phyloP scores from a whole-genome alignment of 2,888 invertebrate species.

The Mayetiola destructor region DNA sequence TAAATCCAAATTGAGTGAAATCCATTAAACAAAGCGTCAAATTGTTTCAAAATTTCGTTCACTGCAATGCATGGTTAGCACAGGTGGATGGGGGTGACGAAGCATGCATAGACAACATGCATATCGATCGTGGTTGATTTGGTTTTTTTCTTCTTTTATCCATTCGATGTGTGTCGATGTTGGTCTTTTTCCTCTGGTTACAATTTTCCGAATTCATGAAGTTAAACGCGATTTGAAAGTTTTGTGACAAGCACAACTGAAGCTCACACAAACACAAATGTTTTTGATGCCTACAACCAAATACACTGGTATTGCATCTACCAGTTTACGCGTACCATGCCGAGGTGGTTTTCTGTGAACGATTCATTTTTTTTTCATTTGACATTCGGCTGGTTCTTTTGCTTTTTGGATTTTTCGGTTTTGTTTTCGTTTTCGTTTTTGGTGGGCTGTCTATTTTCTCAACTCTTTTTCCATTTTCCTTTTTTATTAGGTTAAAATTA shows the following conservation, averaged over 20 bases:
- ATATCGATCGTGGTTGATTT: conserved; percentile 3
- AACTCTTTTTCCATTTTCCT: background rate
- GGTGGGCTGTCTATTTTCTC: background rate
- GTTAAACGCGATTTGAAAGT: too few species aligned
- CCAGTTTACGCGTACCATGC: too few species aligned
- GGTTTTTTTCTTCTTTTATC: background rate
- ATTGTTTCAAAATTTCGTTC: too few species aligned
- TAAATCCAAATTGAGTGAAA: background rate
- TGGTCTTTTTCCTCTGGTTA: background rate
- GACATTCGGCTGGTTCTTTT: too few species aligned
- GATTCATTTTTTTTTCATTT: too few species aligned
- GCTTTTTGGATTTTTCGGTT: background rate
- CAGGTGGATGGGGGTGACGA: too few species aligned
- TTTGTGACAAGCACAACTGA: conserved; percentile 6
- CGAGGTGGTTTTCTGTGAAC: too few species aligned
- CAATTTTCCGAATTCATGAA: too few species aligned
- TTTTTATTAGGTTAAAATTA: background rate
- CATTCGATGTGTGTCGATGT: background rate
- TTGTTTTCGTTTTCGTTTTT: background rate
- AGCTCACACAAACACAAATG: background rate
- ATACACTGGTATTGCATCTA: too few species aligned
- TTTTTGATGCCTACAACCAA: background rate
- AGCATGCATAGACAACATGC: background rate
- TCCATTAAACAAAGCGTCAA: background rate
- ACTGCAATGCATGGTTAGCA: too few species aligned